Conservation (phyloP, 2,797 vertebrate genomes). For the Cyprinella venusta region DNA sequence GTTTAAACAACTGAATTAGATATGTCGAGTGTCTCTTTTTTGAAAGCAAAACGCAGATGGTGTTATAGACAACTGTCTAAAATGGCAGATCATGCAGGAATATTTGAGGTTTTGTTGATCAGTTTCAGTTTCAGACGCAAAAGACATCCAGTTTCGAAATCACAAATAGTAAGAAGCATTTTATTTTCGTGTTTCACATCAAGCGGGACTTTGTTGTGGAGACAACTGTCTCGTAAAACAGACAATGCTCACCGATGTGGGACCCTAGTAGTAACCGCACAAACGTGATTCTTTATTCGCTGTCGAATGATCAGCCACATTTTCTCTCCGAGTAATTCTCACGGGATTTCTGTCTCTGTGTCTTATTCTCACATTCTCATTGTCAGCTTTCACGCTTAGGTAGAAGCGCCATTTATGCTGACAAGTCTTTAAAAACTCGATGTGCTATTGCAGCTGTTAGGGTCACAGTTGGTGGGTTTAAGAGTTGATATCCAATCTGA, state of each 20-base stretch:
- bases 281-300: not conserved
- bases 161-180: not conserved
- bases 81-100: not conserved
- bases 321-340: not conserved
- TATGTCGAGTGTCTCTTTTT: not conserved
- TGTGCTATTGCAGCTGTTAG: conserved; percentile 27
- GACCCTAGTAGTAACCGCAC: not conserved
- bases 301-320: not conserved
- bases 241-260: not conserved
- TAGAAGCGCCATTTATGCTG: not conserved
- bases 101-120: conserved; percentile 15
- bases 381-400: conserved; percentile 1
- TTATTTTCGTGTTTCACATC: not conserved
- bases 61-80: not conserved
- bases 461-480: conserved; percentile 9
- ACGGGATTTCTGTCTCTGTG: not conserved
- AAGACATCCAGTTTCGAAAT: conserved; percentile 5
- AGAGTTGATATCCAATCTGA: conserved; percentile 33
- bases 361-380: conserved; percentile 3
- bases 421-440: conserved; percentile 16
- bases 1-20: not conserved
- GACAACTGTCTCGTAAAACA: not conserved
- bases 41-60: not conserved
- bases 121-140: conserved; percentile 39
- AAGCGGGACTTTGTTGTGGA: conserved; percentile 38